phyloP scores from a whole-genome alignment of 2,888 invertebrate genomes.

The Deroplatys truncata region DNA sequence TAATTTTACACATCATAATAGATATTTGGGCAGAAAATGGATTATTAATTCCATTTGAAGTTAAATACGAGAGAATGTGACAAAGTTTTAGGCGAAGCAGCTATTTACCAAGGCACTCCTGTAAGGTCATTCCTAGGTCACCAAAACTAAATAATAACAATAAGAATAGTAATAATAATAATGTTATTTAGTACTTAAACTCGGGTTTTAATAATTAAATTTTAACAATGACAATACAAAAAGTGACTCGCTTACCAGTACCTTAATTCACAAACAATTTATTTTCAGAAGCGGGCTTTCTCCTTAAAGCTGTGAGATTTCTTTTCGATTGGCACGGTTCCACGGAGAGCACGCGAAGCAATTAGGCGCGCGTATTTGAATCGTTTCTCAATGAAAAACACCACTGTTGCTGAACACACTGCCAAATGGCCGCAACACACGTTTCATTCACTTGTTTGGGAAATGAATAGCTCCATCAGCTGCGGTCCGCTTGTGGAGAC shows the following conservation, averaged over 20 bases:
- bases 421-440: background rate
- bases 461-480: background rate
- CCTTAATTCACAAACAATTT: background rate
- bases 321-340: background rate
- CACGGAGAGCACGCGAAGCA: background rate
- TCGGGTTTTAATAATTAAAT: background rate
- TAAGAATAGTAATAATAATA: too few species aligned
- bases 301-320: background rate
- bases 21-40: too few species aligned
- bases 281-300: too few species aligned
- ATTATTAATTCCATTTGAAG: too few species aligned
- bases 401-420: background rate
- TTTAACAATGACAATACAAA: too few species aligned
- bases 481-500: background rate
- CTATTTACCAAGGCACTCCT: too few species aligned
- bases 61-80: too few species aligned
- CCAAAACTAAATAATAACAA: too few species aligned
- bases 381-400: background rate
- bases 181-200: too few species aligned
- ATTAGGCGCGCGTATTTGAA: background rate
- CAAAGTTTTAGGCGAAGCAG: too few species aligned
- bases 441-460: background rate
- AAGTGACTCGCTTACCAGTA: background rate
- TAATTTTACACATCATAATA: too few species aligned
- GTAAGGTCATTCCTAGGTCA: too few species aligned